Conservation (phyloP, 2,888 invertebrate species). For the Sycophila texana region DNA sequence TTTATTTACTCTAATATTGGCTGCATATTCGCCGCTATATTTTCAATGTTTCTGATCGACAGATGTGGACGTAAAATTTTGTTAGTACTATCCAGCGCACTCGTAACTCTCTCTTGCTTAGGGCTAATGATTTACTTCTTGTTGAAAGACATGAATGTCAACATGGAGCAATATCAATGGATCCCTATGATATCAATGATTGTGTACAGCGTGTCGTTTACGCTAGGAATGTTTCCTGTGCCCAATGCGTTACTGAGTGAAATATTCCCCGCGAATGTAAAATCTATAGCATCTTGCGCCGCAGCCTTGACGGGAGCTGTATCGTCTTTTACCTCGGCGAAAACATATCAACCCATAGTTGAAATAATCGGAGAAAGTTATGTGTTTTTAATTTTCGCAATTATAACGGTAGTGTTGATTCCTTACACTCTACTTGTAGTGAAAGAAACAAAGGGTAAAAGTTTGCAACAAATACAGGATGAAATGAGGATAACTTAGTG, state of each 20-base stretch:
- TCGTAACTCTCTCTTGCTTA: slow-evolving; percentile 59
- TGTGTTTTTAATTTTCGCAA: slow-evolving; percentile 64
- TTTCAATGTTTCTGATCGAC: slow-evolving; percentile 66
- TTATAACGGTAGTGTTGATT: slow-evolving; percentile 51
- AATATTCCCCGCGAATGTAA: slow-evolving; percentile 64
- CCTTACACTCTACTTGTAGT: slow-evolving; percentile 53
- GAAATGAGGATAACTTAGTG: neutral
- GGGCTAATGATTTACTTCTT: slow-evolving; percentile 55
- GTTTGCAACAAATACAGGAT: slow-evolving; percentile 59
- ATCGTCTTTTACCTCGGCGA: slow-evolving; percentile 63
- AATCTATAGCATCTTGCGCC: slow-evolving; percentile 63
- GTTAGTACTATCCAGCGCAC: slow-evolving; percentile 63
- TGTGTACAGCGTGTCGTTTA: neutral
- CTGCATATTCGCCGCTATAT: slow-evolving; percentile 61
- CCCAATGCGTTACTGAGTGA: slow-evolving; percentile 66
- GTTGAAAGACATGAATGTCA: slow-evolving; percentile 40
- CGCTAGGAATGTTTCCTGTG: slow-evolving; percentile 59
- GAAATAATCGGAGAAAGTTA: slow-evolving; percentile 60
- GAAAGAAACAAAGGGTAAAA: slow-evolving; percentile 68
- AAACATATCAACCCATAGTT: slow-evolving; percentile 65
- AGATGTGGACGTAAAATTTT: slow-evolving; percentile 66
- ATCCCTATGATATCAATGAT: slow-evolving; percentile 34
- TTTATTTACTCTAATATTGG: slow-evolving; percentile 64
- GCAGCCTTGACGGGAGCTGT: slow-evolving; percentile 60
- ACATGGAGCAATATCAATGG: slow-evolving; percentile 23